Base-by-base conservation (phyloP, 30 jellyfish, hydroid and myxozoan genomes). In the Turritopsis dohrnii region DNA sequence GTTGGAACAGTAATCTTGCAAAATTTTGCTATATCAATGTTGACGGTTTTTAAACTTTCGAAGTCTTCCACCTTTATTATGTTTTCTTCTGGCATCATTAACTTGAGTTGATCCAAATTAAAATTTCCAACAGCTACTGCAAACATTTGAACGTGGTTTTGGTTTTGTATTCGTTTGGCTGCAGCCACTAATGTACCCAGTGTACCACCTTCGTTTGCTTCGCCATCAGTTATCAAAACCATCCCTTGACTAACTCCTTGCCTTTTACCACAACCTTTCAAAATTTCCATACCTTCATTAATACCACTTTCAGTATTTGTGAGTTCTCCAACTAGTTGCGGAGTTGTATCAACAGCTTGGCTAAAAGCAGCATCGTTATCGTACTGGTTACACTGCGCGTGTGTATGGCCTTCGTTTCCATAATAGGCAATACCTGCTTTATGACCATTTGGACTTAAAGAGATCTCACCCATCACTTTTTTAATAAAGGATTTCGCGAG, bases 101-200 rank as follows among this genome's bases (percentile, higher is more conserved):
- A 8, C 9, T 69, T 69, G 16, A 69, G 22, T 69, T 69, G 77
- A 8, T 23, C 28, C 28, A 69, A 27, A 69, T 69, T 27, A 69
- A 69, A 69, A 69, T 69, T 69, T n/a, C 77, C 77, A 69, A 69
- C 77, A 7, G 77, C 77, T 69, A 69, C 30, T 23, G 77, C 77
- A 69, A 69, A 69, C 28, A 69, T 23, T 27, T 9, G 16, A 69
- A 27, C 30, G 22, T 27, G 16, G 8, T 27, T 19, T 41, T 41
- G 5, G 22, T 69, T 69, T 23, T 27, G 77, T 16, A 69, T 69
- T 69, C 30, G 31, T 0, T 23, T 9, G 9, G 77, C 77, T 27
- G 8, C 30, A n/a, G 16, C 77, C 9, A 69, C 9, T n/a, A 69
- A 21, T n/a, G 31, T 7, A 8, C 17, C 31, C 19, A n/a, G 17